Base-by-base conservation (phyloP, 2,797 vertebrate genomes). In the Synanceia verrucosa region DNA sequence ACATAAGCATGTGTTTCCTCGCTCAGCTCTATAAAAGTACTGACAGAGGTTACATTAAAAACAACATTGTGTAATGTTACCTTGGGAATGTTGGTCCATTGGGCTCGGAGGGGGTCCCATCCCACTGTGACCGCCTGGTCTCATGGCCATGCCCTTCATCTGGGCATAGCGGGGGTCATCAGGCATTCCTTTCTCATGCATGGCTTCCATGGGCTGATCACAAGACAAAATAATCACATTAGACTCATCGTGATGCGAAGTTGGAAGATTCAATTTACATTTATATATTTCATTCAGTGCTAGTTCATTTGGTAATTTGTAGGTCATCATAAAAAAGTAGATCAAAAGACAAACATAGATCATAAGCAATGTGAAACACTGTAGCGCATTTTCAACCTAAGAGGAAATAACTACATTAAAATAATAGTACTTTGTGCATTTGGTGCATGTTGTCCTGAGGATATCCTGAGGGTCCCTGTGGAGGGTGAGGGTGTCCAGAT, bases 31-130 rank as follows among this genome's bases (percentile, higher is more conserved):
- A 9, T 26, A 48, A 4, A 51, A 44, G 10, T 31, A 21, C 9
- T 1, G 28, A 44, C 29, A 28, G 0, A 29, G 9, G 4, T 21
- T 23, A 29, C 6, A n/a, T 56, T 23, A 52, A 65, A 56, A 16
- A 46, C 13, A 47, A 16, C 2, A 43, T 11, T 23, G 5, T 11
- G 29, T 9, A 24, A 29, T 21, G n/a, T 48, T 94, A 98, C 97
- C 97, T 95, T 98, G 97, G 6, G 97, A 98, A 89, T 98, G 97
- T 86, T 98, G 97, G 87, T 98, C 97, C 97, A 98, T 97, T 19
- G 97, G 97, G 86, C 97, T 98, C 0, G 97, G 97, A 1, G 97
- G 97, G 0, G 97, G 97, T 14, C 96, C 97, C 97, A 98, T 98
- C 2, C 96, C 97, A 9, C 94, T 91, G 63, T 96, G 96, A 0